phyloP scores from a whole-genome alignment of 2,113 vertebrate genomes.

The Oncorhynchus clarkii region DNA sequence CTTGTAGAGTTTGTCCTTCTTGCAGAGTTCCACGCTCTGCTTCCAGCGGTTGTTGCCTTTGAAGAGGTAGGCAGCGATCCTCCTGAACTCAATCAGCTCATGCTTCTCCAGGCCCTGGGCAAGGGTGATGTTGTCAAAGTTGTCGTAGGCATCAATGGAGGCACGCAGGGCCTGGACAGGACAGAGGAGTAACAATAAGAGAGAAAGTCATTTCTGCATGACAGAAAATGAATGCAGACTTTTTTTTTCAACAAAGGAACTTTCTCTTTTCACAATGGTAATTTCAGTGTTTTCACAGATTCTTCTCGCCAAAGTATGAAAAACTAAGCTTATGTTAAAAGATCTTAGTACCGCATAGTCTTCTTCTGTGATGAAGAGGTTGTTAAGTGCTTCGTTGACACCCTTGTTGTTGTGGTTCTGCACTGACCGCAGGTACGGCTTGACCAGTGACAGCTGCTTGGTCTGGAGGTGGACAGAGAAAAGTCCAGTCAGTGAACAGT shows the following conservation, averaged over 20 bases:
- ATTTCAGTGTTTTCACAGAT: background rate
- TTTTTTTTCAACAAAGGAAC: background rate
- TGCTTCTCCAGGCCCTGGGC: conserved; percentile 96
- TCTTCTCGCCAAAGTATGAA: background rate
- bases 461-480: conserved; percentile 73
- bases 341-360: conserved; percentile 89
- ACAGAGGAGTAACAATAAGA: background rate
- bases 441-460: conserved; percentile 93
- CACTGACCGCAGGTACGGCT: conserved; percentile 95
- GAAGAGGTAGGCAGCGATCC: conserved; percentile 97
- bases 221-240: background rate
- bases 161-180: conserved; percentile 86
- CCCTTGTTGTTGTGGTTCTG: conserved; percentile 99
- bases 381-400: conserved; percentile 97
- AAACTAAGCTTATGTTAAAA: background rate
- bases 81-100: conserved; percentile 95
- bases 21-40: conserved; percentile 97
- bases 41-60: conserved; percentile 99
- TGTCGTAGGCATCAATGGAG: conserved; percentile 99
- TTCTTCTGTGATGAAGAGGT: conserved; percentile 97
- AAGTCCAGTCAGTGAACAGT: too few relatives aligned
- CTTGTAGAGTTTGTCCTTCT: conserved; percentile 98
- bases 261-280: background rate
- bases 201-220: background rate
- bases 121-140: conserved; percentile 98